Percentiles rank a stretch among this genome's conserved stretches.
Conservation (phyloP, 2,888 invertebrate genomes). For the Liodrosophila aerea region DNA sequence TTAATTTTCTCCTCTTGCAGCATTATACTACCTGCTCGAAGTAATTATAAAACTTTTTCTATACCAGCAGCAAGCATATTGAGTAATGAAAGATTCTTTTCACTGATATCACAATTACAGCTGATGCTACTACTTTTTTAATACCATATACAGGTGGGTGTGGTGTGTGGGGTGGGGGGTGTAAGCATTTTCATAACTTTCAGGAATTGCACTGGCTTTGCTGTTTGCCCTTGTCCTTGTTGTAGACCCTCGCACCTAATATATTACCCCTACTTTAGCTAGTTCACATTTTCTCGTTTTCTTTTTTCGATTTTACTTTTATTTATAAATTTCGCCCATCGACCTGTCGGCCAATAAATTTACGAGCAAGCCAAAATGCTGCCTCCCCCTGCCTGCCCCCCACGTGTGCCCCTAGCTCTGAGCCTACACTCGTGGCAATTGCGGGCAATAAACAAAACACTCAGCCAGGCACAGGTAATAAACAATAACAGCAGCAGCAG, state of each 20-base stretch:
- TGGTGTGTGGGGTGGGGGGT: too few species aligned
- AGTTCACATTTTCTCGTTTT: conserved; percentile 6
- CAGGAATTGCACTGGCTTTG: neutral
- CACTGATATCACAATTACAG: too few species aligned
- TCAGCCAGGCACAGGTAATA: conserved; percentile 60
- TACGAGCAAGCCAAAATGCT: conserved; percentile 28
- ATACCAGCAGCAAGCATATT: too few species aligned
- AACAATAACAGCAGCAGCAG: conserved; percentile 47
- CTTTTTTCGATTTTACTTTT: conserved; percentile 30
- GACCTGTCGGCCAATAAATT: conserved; percentile 46
- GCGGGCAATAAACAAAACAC: conserved; percentile 65
- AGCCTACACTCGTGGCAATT: conserved; percentile 30
- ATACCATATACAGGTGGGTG: too few species aligned
- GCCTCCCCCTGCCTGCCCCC: neutral
- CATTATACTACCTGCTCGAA: too few species aligned
- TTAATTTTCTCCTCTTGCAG: too few species aligned
- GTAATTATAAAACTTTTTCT: too few species aligned
- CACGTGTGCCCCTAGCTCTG: rapidly evolving
- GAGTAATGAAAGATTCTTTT: too few species aligned
- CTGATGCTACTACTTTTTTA: too few species aligned
- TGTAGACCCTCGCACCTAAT: too few species aligned
- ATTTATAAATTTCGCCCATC: conserved; percentile 42
- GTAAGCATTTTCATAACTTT: neutral
- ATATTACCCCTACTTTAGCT: neutral
- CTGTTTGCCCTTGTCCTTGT: conserved; percentile 6